These are phyloP conservation scores for Rhinatrema bivittatum DNA, from an alignment of 2,797 vertebrate genomes.

Conservation along the genomic window DNA sequence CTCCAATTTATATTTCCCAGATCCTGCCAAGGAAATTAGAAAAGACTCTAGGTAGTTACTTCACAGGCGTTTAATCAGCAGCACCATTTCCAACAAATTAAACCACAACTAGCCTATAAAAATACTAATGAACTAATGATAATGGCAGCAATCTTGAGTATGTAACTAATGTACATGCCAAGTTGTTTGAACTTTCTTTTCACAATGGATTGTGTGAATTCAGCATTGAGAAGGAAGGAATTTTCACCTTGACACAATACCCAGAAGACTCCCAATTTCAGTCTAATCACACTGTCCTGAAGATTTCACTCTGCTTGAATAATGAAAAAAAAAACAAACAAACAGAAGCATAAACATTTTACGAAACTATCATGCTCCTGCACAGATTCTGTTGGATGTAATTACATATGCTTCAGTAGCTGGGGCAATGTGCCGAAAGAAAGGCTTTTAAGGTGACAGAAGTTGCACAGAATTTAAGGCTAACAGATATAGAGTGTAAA, in stretches of 20 bases:
- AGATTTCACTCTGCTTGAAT: slow-evolving; percentile 55
- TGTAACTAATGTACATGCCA: slow-evolving; percentile 7
- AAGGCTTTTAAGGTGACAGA: slow-evolving; percentile 54
- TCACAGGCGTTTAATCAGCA: slow-evolving; percentile 26
- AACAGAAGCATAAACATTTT: slow-evolving; percentile 61
- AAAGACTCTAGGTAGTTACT: slow-evolving; percentile 13
- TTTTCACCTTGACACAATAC: slow-evolving; percentile 31
- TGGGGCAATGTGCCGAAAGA: slow-evolving; percentile 41
- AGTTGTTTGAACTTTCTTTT: slow-evolving; percentile 3
- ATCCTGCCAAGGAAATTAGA: slow-evolving; percentile 17
- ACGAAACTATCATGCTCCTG: slow-evolving; percentile 52
- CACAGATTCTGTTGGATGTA: slow-evolving; percentile 51
- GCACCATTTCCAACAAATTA: slow-evolving; percentile 23
- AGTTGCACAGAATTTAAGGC: slow-evolving; percentile 44
- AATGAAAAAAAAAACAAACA: slow-evolving; percentile 60
- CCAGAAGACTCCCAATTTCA: slow-evolving; percentile 50
- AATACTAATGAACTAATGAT: slow-evolving; percentile 23
- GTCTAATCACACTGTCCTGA: slow-evolving; percentile 56
- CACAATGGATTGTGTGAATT: slow-evolving; percentile 20
- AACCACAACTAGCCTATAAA: slow-evolving; percentile 9
- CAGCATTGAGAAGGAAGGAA: slow-evolving; percentile 9
- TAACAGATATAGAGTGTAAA: slow-evolving; percentile 29
- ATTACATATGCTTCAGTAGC: slow-evolving; percentile 59
- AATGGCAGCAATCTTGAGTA: slow-evolving; percentile 1
- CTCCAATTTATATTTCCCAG: slow-evolving; percentile 7